These are phyloP conservation scores for Catagonus wagneri DNA, from an alignment of 2,113 vertebrate genomes.

Conservation along the genomic window DNA sequence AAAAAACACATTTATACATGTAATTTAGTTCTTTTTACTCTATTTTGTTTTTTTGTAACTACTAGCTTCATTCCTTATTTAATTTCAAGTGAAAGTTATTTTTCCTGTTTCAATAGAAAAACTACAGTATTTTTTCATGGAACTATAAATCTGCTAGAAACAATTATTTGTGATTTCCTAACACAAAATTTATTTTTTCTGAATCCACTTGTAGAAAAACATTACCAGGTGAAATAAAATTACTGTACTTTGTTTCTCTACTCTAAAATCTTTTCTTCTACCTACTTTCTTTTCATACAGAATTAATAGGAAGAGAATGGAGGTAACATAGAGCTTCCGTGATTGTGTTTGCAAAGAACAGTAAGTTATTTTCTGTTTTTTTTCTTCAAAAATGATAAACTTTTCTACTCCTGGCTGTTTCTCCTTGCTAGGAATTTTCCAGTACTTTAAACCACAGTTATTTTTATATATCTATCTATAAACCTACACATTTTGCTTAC, in stretches of 20 bases:
- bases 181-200: not conserved
- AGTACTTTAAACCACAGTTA: not conserved
- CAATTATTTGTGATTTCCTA: not conserved
- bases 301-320: not conserved
- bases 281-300: not conserved
- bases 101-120: not conserved
- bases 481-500: not conserved
- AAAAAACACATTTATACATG: not conserved
- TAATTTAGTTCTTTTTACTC: not conserved
- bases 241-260: not conserved
- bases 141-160: not conserved
- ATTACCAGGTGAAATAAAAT: not conserved
- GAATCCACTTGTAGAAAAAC: not conserved
- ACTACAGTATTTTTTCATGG: not conserved
- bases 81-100: not conserved
- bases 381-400: not conserved
- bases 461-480: not conserved
- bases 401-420: not conserved
- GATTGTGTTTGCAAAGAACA: conserved; percentile 8
- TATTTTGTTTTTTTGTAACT: not conserved
- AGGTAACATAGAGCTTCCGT: not conserved
- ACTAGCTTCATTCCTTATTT: not conserved
- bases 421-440: not conserved
- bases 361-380: conserved; percentile 3
- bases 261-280: not conserved